These are phyloP conservation scores for Alethe diademata DNA, from an alignment of 2,113 vertebrate species.

Conservation along the genomic window DNA sequence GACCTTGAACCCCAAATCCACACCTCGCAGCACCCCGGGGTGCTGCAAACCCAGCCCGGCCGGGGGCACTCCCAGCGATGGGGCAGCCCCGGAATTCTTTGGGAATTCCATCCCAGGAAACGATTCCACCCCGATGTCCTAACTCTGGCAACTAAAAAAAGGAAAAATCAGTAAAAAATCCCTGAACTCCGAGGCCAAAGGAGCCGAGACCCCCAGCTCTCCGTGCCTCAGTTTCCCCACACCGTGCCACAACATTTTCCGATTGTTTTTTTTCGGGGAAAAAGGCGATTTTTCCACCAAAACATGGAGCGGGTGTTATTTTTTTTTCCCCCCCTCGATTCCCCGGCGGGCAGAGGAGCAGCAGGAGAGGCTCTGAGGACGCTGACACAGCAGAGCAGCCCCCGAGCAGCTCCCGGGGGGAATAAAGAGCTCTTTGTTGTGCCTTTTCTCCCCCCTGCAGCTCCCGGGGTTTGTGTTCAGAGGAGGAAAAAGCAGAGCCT, in stretches of 20 bases:
- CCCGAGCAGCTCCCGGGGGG: not conserved
- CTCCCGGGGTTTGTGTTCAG: not conserved
- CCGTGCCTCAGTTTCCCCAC: not conserved
- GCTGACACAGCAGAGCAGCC: slow-evolving; percentile 7
- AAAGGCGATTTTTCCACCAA: fast-evolving
- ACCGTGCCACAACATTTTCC: fast-evolving
- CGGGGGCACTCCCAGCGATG: not conserved
- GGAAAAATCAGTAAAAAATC: fast-evolving
- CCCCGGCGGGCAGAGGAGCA: not conserved
- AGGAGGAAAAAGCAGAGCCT: fast-evolving
- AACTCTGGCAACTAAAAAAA: too few relatives aligned
- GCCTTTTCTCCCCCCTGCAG: not conserved
- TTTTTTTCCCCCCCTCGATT: fast-evolving
- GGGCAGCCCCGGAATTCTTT: not conserved
- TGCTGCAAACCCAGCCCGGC: not conserved
- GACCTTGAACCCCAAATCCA: not conserved
- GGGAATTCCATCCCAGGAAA: not conserved
- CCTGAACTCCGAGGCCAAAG: fast-evolving
- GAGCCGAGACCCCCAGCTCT: not conserved
- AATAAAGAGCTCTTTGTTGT: slow-evolving; percentile 4
- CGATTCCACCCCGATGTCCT: not conserved
- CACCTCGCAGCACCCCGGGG: not conserved
- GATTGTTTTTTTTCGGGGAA: not conserved
- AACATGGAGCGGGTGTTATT: fast-evolving
- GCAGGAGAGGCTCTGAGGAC: not conserved